phyloP scores from a whole-genome alignment of 2,888 invertebrate species.

The Dryobota labecula region DNA sequence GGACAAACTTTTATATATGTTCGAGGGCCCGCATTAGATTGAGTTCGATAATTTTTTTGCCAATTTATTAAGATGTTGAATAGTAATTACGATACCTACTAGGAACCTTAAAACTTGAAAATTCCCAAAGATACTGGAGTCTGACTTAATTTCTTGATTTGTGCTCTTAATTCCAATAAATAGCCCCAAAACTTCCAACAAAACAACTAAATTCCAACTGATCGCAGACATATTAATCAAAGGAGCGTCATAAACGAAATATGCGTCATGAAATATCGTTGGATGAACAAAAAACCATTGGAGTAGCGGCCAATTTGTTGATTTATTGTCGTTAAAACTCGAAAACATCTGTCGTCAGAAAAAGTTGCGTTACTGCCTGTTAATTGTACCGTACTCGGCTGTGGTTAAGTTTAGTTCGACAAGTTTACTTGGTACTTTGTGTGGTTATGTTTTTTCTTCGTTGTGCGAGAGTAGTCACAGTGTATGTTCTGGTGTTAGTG shows the following conservation, averaged over 20 bases:
- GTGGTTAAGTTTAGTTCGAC: constrained; percentile 57
- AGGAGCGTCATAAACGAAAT: constrained; percentile 84
- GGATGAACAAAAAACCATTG: constrained; percentile 77
- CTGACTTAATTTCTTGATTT: background rate
- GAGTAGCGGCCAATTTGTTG: constrained; percentile 76
- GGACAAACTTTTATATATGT: background rate
- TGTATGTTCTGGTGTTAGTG: background rate
- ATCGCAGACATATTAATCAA: constrained; percentile 85
- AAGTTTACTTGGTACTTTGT: constrained; percentile 16
- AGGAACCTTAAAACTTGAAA: too few relatives aligned
- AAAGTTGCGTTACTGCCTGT: constrained; percentile 65
- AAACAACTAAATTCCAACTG: constrained; percentile 58
- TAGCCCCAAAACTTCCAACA: constrained; percentile 19
- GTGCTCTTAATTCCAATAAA: background rate
- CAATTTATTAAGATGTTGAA: too few relatives aligned
- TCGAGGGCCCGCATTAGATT: too few relatives aligned
- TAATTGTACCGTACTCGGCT: constrained; percentile 69
- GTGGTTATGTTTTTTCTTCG: background rate
- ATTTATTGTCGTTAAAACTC: constrained; percentile 77
- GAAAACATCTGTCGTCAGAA: constrained; percentile 80
- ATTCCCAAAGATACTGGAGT: background rate
- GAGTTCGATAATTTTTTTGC: too few relatives aligned
- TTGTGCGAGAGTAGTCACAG: background rate
- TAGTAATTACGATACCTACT: too few relatives aligned
- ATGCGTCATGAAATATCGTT: constrained; percentile 82